phyloP scores from a whole-genome alignment of 1,140 invertebrate species.

The Trypoxylus dichotomus region DNA sequence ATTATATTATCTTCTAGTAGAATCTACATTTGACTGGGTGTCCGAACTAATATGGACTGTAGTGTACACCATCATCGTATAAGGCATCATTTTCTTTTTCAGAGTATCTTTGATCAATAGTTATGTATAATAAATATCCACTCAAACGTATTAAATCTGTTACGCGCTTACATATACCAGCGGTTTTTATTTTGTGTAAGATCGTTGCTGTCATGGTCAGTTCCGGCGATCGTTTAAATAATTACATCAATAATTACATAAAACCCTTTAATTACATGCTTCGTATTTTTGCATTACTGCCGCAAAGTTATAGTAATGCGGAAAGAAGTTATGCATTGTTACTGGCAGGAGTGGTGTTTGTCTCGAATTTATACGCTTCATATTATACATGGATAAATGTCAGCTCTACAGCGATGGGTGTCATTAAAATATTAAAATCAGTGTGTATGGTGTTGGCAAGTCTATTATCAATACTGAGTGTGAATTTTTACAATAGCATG shows the following conservation, averaged over 20 bases:
- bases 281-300: background rate
- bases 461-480: background rate
- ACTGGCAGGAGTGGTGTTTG: background rate
- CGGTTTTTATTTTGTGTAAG: background rate
- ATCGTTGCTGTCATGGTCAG: background rate
- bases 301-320: background rate
- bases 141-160: background rate
- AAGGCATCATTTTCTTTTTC: background rate
- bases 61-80: too few species aligned
- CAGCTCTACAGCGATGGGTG: background rate
- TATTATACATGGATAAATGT: background rate
- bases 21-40: too few species aligned
- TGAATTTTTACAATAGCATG: background rate
- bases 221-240: background rate
- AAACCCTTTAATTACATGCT: background rate
- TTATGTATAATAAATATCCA: background rate
- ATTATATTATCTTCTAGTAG: too few species aligned
- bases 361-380: background rate
- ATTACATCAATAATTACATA: background rate
- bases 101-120: background rate
- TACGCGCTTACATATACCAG: background rate
- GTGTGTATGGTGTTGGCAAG: background rate
- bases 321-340: background rate
- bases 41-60: too few species aligned
- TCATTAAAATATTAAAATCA: background rate